Evolutionary conservation across 2,113 vertebrate genomes (phyloP), one percentile per base, ranked within the genome.

Genomic region (Orcinus orca): DNA sequence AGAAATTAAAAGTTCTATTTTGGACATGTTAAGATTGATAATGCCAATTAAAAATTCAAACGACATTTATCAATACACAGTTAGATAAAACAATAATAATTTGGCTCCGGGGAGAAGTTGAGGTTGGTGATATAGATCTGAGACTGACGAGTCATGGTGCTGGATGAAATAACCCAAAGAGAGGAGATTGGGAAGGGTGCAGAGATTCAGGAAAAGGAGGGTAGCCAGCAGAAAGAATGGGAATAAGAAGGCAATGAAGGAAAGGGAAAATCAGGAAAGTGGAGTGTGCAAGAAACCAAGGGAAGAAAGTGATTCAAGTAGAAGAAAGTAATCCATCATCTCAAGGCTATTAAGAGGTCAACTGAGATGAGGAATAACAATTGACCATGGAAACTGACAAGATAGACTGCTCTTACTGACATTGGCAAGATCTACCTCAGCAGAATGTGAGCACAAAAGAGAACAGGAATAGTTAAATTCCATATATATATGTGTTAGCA

Each of bases 331-430:
- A 92, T 89, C 60, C 47, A 47, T 92, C 85, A 77, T 33, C 36
- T 70, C 82, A 82, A 77, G 47, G 31, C 82, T 90, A 47, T 95
- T 53, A 96, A 65, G 89, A 77, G 55, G 90, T 68, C 77, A 96
- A 3, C 1, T 21, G 50, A 91, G 53, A 93, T n/a, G 60, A 81
- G 14, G 13, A 88, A 6, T 86, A 94, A 85, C 85, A 70, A 50
- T 0, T 41, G 44, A 62, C 71, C 25, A 73, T 36, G 23, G 71
- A 47, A 80, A 70, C 4, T 50, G 38, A 76, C 29, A 33, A 70
- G 50, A 73, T 6, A 80, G 20, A 63, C 21, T 41, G 38, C n/a
- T 88, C 84, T 70, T 55, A 38, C 31, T 33, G 44, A 58, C 77
- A 44, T 55, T 58, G 58, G 31, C 36, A 74, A 89, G 41, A 68